Evolutionary conservation across 2,113 vertebrate genomes (phyloP).

Genomic region (Mohoua ochrocephala): DNA sequence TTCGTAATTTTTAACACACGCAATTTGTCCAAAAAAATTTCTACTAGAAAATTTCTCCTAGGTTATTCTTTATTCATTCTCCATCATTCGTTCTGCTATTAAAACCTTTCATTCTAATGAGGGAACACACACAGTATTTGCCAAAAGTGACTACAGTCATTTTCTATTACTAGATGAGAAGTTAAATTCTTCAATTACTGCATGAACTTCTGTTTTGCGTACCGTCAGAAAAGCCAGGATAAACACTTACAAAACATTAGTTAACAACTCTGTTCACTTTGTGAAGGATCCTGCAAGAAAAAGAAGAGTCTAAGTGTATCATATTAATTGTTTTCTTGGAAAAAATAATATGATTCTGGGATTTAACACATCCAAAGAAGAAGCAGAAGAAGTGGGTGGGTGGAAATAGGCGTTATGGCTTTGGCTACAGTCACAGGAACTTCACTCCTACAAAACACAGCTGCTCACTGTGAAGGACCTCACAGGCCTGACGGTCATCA

Average conservation of each 20-base stretch:
- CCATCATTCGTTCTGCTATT: neutral
- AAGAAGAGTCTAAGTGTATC: neutral
- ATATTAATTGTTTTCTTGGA: neutral
- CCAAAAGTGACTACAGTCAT: neutral
- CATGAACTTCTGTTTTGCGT: neutral
- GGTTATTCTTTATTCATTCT: neutral
- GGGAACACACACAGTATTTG: neutral
- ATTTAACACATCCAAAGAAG: neutral
- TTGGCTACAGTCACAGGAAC: neutral
- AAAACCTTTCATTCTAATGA: neutral
- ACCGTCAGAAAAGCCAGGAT: neutral
- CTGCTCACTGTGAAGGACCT: neutral
- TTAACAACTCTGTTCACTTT: neutral
- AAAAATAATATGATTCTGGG: neutral
- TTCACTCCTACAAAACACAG: neutral
- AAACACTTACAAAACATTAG: neutral
- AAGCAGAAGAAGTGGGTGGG: neutral
- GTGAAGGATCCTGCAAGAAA: neutral
- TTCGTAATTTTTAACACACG: neutral
- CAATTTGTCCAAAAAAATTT: neutral
- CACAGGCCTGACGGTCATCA: neutral
- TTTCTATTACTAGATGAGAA: neutral
- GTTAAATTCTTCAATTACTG: neutral
- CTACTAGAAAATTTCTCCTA: neutral
- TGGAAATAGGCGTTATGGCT: neutral